phyloP scores from a whole-genome alignment of 2,888 invertebrate genomes.

The Machimus atricapillus region DNA sequence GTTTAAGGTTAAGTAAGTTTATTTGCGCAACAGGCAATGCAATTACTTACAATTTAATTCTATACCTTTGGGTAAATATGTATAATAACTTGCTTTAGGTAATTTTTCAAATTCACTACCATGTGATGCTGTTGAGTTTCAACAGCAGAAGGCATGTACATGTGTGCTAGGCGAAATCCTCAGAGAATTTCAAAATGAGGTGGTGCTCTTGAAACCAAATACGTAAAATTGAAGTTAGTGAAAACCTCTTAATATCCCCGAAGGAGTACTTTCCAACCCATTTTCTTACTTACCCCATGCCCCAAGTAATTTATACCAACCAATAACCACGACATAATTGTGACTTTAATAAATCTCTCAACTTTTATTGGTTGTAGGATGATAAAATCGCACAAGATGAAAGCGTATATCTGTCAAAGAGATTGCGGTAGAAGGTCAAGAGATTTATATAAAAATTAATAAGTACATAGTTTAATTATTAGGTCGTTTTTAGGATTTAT shows the following conservation, averaged over 20 bases:
- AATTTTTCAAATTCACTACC: not conserved
- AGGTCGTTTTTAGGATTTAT: too few species aligned
- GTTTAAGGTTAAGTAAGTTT: not conserved
- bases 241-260: not conserved
- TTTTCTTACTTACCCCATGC: not conserved
- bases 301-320: not conserved
- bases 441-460: too few species aligned
- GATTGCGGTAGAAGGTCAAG: too few species aligned
- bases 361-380: not conserved
- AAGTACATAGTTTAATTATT: too few species aligned
- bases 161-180: not conserved
- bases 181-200: not conserved
- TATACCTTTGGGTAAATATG: not conserved
- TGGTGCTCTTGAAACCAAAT: not conserved
- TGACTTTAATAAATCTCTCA: not conserved
- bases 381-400: not conserved
- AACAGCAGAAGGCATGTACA: not conserved
- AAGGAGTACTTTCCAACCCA: not conserved
- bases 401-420: too few species aligned
- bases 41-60: not conserved
- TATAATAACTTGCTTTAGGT: not conserved
- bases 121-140: not conserved
- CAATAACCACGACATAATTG: not conserved
- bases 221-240: not conserved
- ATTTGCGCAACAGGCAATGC: not conserved